Evolutionary conservation across 2,113 vertebrate species (phyloP).

Genomic region (Chamaea fasciata): DNA sequence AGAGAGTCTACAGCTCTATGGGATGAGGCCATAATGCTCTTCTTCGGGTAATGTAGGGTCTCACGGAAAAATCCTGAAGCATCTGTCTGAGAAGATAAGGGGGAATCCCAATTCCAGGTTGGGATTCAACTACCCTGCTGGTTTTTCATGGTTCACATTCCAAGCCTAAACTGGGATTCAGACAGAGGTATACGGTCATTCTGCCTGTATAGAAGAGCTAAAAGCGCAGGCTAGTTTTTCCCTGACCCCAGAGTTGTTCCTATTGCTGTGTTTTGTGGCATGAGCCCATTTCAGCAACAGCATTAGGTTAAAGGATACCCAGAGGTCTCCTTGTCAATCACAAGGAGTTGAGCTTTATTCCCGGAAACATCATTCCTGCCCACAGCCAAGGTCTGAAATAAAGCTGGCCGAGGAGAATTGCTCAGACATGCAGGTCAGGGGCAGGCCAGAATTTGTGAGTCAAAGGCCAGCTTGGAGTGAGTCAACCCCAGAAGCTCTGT

Average conservation of each 20-base stretch:
- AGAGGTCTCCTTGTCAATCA: neutral
- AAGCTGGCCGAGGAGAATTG: neutral
- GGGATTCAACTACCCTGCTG: neutral
- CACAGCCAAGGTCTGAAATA: neutral
- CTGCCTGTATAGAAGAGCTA: neutral
- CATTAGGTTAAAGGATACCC: neutral
- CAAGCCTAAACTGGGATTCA: neutral
- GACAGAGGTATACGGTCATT: neutral
- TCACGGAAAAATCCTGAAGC: neutral
- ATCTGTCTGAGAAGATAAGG: neutral
- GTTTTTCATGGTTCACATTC: neutral
- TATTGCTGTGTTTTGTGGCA: neutral
- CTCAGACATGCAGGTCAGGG: neutral
- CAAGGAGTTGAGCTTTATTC: neutral
- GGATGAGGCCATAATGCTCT: neutral
- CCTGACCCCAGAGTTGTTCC: neutral
- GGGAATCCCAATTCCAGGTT: neutral
- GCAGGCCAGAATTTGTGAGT: neutral
- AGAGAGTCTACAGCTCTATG: neutral
- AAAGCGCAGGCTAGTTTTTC: neutral
- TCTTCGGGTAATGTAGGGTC: neutral
- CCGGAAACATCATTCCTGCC: rapidly evolving
- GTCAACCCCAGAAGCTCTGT: neutral
- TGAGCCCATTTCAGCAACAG: neutral
- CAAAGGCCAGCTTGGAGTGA: neutral